Evolutionary conservation across 2,113 vertebrate genomes (phyloP).

Genomic region (Trogon surrucura): DNA sequence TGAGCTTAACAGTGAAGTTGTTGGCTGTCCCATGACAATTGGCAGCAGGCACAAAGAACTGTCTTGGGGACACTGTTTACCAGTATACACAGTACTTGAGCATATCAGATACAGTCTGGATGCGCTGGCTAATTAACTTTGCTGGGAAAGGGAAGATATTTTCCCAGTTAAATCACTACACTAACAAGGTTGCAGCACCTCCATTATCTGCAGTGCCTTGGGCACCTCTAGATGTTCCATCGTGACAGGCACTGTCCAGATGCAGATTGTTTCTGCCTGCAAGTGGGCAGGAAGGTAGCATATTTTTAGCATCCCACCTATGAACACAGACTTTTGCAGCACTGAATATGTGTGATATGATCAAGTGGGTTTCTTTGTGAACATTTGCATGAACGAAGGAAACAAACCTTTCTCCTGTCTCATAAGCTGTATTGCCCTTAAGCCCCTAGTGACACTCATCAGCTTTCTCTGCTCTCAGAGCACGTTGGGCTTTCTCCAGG

Average conservation of each 20-base stretch:
- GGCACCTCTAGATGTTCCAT: background rate
- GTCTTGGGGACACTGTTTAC: background rate
- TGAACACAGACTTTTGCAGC: background rate
- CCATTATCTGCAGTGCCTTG: background rate
- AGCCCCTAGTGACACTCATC: background rate
- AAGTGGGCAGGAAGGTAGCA: background rate
- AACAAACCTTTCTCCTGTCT: background rate
- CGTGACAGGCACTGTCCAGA: background rate
- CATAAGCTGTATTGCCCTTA: background rate
- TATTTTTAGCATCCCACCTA: background rate
- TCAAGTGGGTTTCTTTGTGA: accelerated
- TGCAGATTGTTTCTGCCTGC: background rate
- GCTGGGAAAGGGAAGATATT: background rate
- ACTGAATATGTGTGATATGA: background rate
- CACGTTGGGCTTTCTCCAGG: background rate
- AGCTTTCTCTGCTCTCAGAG: background rate
- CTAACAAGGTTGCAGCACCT: background rate
- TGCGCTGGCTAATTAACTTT: background rate
- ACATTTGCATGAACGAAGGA: background rate
- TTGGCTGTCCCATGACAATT: background rate
- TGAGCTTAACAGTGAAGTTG: background rate
- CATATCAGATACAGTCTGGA: background rate
- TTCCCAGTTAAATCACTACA: background rate
- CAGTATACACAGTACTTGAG: background rate
- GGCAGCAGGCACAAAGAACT: background rate